These are phyloP conservation scores for Zosterops lateralis DNA, from an alignment of 2,113 vertebrate genomes.

Conservation along the genomic window DNA sequence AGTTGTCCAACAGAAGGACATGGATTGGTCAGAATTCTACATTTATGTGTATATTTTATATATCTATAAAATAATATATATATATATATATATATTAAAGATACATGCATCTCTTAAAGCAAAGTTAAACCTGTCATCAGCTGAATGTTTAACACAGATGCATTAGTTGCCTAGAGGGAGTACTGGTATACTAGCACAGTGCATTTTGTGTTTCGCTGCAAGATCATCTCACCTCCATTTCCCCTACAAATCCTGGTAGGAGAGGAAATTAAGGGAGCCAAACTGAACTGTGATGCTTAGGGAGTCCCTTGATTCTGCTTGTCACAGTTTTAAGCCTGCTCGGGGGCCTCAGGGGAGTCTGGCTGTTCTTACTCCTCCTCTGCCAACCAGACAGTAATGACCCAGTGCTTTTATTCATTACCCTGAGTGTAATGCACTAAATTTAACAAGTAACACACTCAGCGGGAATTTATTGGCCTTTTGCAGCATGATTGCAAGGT, in stretches of 20 bases:
- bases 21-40: background rate
- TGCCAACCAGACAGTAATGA: slow-evolving; percentile 74
- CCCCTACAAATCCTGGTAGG: slow-evolving; percentile 47
- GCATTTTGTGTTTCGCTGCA: slow-evolving; percentile 48
- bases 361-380: slow-evolving; percentile 60
- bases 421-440: slow-evolving; percentile 76
- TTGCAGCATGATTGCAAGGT: slow-evolving; percentile 76
- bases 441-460: slow-evolving; percentile 82
- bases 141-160: background rate
- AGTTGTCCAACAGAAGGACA: background rate
- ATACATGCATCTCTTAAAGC: background rate
- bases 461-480: slow-evolving; percentile 79
- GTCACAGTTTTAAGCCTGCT: slow-evolving; percentile 65
- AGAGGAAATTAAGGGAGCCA: slow-evolving; percentile 72
- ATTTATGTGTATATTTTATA: background rate
- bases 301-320: slow-evolving; percentile 69
- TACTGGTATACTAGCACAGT: background rate
- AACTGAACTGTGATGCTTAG: slow-evolving; percentile 59
- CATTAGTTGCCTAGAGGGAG: slow-evolving; percentile 12
- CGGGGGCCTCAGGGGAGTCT: slow-evolving; percentile 70
- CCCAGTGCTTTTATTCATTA: slow-evolving; percentile 82
- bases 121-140: background rate
- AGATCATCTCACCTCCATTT: slow-evolving; percentile 53
- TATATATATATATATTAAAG: background rate
- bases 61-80: background rate